Percentiles rank a stretch among this genome's conserved stretches.
Evolutionary conservation across 1,140 invertebrate genomes (phyloP).

Genomic region (Brachystomella parvula): DNA sequence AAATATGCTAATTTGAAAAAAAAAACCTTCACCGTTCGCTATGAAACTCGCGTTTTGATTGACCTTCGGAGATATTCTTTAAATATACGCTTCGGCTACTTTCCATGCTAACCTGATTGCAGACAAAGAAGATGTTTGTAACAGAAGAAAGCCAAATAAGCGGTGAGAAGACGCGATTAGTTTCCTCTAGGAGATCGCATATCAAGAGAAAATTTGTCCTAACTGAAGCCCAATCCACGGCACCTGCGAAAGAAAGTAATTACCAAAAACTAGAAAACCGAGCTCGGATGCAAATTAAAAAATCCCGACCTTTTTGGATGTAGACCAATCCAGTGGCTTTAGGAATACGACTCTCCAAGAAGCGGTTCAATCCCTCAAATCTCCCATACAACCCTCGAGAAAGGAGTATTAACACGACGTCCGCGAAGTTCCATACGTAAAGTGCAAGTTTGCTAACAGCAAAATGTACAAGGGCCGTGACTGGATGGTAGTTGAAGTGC

Average conservation of each 20-base stretch:
- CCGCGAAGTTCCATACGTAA: slow-evolving; percentile 31
- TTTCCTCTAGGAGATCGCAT: slow-evolving; percentile 23
- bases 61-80: too few relatives aligned
- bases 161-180: slow-evolving; percentile 27
- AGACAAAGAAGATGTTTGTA: slow-evolving; percentile 34
- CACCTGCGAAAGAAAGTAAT: slow-evolving; percentile 11
- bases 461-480: slow-evolving; percentile 12
- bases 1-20: too few relatives aligned
- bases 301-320: slow-evolving; percentile 15
- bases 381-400: slow-evolving; percentile 24
- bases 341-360: slow-evolving; percentile 16
- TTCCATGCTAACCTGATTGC: slow-evolving; percentile 25
- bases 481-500: slow-evolving; percentile 24
- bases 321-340: slow-evolving; percentile 5
- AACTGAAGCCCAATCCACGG: slow-evolving; percentile 23
- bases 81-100: too few relatives aligned
- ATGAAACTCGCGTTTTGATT: too few relatives aligned
- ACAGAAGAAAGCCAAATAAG: slow-evolving; percentile 34
- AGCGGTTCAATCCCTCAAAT: slow-evolving; percentile 21
- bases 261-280: not conserved
- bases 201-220: slow-evolving; percentile 24
- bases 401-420: slow-evolving; percentile 28
- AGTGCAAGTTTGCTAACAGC: slow-evolving; percentile 26
- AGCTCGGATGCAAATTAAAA: not conserved
- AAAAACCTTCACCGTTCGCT: too few relatives aligned